Conservation (phyloP, 2,797 vertebrate species). For the Simalia tracyae region DNA sequence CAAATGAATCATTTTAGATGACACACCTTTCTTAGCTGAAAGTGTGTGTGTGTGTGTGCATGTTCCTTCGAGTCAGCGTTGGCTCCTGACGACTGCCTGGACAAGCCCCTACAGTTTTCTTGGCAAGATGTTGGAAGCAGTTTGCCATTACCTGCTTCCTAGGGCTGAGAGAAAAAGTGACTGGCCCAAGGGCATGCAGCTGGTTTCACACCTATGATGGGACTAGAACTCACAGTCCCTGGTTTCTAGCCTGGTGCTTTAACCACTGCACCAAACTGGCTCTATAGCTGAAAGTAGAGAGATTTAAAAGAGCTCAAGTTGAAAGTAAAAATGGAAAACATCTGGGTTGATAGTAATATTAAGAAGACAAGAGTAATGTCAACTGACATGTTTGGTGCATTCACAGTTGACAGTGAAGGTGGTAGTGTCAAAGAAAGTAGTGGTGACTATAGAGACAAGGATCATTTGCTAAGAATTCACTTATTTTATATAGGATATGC, state of each 20-base stretch:
- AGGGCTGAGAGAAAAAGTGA: neutral
- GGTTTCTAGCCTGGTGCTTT: neutral
- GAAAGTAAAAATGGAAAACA: neutral
- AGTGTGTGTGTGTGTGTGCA: neutral
- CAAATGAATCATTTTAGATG: neutral
- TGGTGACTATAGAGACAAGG: neutral
- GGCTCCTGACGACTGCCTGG: neutral
- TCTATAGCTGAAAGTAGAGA: neutral
- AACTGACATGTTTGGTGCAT: neutral
- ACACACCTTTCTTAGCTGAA: neutral
- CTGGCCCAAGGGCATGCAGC: neutral
- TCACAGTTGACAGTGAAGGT: neutral
- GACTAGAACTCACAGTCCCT: neutral
- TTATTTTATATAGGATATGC: neutral
- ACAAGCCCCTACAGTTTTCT: neutral
- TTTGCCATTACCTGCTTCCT: neutral
- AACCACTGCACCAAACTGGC: neutral
- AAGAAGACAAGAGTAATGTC: neutral
- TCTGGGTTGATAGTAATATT: neutral
- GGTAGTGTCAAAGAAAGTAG: neutral
- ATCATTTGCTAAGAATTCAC: neutral
- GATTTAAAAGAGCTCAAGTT: neutral
- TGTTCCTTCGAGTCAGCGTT: neutral
- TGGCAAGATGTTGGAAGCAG: neutral
- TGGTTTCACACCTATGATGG: neutral